phyloP scores from a whole-genome alignment of 1,140 invertebrate genomes.

The Leptinotarsa texana region DNA sequence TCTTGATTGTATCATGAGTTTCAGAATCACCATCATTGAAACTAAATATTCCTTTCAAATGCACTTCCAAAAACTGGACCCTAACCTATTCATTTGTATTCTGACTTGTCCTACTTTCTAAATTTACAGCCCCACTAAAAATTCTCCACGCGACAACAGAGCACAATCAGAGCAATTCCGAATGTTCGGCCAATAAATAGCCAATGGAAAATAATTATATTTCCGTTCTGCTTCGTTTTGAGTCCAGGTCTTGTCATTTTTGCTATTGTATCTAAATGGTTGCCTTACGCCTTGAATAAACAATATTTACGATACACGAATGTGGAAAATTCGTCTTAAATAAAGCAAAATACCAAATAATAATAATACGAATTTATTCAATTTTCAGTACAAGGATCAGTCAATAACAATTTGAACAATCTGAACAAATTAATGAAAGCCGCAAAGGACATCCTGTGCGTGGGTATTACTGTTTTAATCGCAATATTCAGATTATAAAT shows the following conservation, averaged over 20 bases:
- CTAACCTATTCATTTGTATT: conserved; percentile 32
- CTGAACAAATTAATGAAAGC: no score
- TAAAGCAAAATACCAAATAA: no score
- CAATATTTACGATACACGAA: conserved; percentile 13
- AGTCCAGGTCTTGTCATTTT: neutral
- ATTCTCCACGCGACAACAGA: conserved; percentile 32
- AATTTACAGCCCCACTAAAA: conserved; percentile 33
- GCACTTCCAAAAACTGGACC: conserved; percentile 9
- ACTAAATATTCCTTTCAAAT: neutral
- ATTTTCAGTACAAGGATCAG: no score
- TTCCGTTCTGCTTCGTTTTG: conserved; percentile 19
- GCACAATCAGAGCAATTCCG: conserved; percentile 18
- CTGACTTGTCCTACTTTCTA: conserved; percentile 35
- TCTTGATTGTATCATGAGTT: no score
- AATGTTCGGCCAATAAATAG: conserved; percentile 23
- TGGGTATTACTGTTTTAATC: no score
- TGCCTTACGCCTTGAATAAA: neutral
- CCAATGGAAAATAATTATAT: conserved; percentile 18
- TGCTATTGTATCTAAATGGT: neutral
- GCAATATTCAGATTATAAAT: no score
- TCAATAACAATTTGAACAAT: no score
- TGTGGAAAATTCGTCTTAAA: neutral
- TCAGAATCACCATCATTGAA: neutral
- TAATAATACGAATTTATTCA: no score
- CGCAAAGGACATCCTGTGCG: no score